Percentiles rank a stretch among this genome's conserved stretches.
phyloP scores from a whole-genome alignment of 2,888 invertebrate genomes.

The Cyrtodaria siliqua region DNA sequence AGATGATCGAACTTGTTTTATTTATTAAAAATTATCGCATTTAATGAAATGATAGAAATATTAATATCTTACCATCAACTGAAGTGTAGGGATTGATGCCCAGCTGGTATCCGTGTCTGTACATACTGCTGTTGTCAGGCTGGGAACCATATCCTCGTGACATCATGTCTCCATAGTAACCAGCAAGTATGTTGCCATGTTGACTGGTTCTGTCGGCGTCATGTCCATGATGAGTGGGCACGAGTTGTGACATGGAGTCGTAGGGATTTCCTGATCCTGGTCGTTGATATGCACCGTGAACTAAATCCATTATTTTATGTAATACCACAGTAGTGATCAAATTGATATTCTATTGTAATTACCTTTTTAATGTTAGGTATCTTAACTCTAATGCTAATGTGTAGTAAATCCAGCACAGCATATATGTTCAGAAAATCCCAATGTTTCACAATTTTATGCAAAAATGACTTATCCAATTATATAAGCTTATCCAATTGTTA shows the following conservation, averaged over 20 bases:
- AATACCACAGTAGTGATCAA: too few species aligned
- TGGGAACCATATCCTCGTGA: slow-evolving; percentile 30
- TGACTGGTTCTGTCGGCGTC: slow-evolving; percentile 6
- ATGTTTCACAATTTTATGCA: too few species aligned
- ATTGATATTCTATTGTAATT: too few species aligned
- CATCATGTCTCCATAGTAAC: slow-evolving; percentile 16
- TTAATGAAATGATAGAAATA: too few species aligned
- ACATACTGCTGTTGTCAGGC: slow-evolving; percentile 15
- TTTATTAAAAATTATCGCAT: too few species aligned
- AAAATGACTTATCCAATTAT: too few species aligned
- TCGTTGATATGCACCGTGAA: slow-evolving; percentile 26
- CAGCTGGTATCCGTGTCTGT: slow-evolving; percentile 24
- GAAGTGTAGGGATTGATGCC: slow-evolving; percentile 13
- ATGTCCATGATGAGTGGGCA: slow-evolving; percentile 9
- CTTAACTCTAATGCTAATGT: too few species aligned
- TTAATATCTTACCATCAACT: slow-evolving; percentile 12
- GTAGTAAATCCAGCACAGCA: too few species aligned
- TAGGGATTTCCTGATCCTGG: slow-evolving; percentile 6
- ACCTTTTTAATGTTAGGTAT: too few species aligned
- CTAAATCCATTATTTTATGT: slow-evolving; percentile 38
- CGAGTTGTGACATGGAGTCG: slow-evolving; percentile 5
- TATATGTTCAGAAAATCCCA: too few species aligned
- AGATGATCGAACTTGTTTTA: too few species aligned
- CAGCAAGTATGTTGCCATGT: neutral
- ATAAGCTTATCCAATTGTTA: too few species aligned